phyloP scores from a whole-genome alignment of 2,888 invertebrate species.

The Slavum lentiscoides region DNA sequence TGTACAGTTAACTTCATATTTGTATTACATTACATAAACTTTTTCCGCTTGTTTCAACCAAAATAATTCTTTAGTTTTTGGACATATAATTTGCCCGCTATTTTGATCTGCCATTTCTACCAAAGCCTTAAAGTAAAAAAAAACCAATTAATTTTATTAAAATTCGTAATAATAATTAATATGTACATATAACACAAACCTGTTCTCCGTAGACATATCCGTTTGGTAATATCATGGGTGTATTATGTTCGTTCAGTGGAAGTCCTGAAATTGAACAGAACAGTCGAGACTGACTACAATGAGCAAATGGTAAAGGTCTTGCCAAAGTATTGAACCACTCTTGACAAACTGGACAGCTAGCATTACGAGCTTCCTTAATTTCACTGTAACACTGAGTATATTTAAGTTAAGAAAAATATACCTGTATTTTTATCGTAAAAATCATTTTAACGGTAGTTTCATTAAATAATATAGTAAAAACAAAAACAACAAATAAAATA shows the following conservation, averaged over 20 bases:
- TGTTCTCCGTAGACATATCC: slow-evolving; percentile 95
- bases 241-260: slow-evolving; percentile 95
- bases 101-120: slow-evolving; percentile 88
- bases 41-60: slow-evolving; percentile 90
- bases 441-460: too few relatives aligned
- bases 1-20: slow-evolving; percentile 49
- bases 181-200: slow-evolving; percentile 62
- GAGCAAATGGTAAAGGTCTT: slow-evolving; percentile 85
- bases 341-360: slow-evolving; percentile 91
- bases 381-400: slow-evolving; percentile 74
- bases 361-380: slow-evolving; percentile 69
- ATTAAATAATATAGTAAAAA: too few relatives aligned
- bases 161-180: background rate
- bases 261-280: slow-evolving; percentile 88
- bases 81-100: slow-evolving; percentile 89
- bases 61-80: slow-evolving; percentile 90
- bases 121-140: slow-evolving; percentile 69
- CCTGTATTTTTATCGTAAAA: background rate
- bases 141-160: slow-evolving; percentile 56
- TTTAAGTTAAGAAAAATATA: slow-evolving; percentile 59
- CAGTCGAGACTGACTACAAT: slow-evolving; percentile 92
- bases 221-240: slow-evolving; percentile 98
- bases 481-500: too few relatives aligned
- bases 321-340: slow-evolving; percentile 86
- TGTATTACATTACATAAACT: slow-evolving; percentile 90